Evolutionary conservation across 2,797 vertebrate species (phyloP), one percentile per base, ranked within the genome.

Genomic region (Stomatorhinus walkeri): DNA sequence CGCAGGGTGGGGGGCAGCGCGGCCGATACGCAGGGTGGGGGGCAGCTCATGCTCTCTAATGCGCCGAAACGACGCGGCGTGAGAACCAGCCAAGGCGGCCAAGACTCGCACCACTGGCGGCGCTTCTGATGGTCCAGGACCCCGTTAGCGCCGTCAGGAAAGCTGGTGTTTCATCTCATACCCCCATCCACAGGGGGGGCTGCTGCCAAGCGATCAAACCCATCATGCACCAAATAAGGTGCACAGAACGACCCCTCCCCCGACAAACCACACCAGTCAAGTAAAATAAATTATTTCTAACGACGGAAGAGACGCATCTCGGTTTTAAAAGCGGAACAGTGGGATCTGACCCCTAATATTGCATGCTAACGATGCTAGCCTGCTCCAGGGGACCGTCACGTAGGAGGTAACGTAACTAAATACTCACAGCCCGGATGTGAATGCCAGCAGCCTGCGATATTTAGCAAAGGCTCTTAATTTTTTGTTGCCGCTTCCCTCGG

Each of bases 341-440:
- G 40, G 36, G 19, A 46, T 81, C 76, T 81, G 40, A 81, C 76
- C 76, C 76, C 76, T 81, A 81, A 46, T 43, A 16, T 81, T 12
- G 81, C 81, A 85, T 85, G 81, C 81, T 85, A 81, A 85, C 28
- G 22, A 48, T 51, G 81, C 81, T 85, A 85, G 46, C 43, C 46
- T 49, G 81, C 48, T 85, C 81, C 48, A 28, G 10, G 24, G 43
- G 48, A 51, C 81, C 81, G 81, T 84, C 81, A 85, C 43, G 81
- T 24, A 51, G 22, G 14, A 85, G 81, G 43, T 22, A 49, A 12
- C 81, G 43, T 85, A 51, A 48, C n/a, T 12, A 85, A 85, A 85
- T 85, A 85, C 43, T 85, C 76, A 81, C 76, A 81, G 76, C 76
- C 72, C n/a, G 72, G 46, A 49, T 49, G 81, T 49, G 46, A 49